Evolutionary conservation across 2,797 vertebrate species (phyloP).

Genomic region (Bucorvus abyssinicus): DNA sequence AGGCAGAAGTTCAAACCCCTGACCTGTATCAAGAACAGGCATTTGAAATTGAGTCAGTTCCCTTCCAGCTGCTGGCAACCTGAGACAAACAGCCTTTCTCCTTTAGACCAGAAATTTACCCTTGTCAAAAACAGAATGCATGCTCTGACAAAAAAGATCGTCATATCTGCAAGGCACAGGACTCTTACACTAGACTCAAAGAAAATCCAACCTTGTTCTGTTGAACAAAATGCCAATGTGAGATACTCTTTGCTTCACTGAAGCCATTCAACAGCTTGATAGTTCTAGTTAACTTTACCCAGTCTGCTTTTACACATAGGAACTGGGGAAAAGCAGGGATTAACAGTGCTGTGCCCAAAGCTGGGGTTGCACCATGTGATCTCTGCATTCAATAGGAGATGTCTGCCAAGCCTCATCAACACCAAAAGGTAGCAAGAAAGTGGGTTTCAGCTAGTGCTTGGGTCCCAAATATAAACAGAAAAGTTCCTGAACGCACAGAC

Average conservation of each 20-base stretch:
- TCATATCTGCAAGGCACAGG: neutral
- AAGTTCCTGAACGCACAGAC: neutral
- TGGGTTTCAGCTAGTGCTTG: neutral
- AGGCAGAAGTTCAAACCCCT: neutral
- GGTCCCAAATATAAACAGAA: neutral
- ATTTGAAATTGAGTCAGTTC: neutral
- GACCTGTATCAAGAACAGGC: neutral
- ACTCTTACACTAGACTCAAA: neutral
- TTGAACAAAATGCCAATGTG: neutral
- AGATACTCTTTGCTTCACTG: neutral
- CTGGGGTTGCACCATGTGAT: neutral
- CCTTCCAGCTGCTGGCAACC: neutral
- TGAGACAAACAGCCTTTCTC: neutral
- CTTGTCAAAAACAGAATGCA: neutral
- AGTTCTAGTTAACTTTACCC: neutral
- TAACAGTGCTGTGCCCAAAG: neutral
- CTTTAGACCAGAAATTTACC: neutral
- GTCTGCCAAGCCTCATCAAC: neutral
- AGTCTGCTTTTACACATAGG: neutral
- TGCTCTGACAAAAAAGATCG: neutral
- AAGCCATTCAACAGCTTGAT: neutral
- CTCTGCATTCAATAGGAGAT: neutral
- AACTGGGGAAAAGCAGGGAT: neutral
- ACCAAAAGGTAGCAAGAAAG: neutral
- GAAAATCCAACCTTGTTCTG: neutral